Conservation (phyloP, 2,797 vertebrate genomes). For the Oophaga sylvatica region DNA sequence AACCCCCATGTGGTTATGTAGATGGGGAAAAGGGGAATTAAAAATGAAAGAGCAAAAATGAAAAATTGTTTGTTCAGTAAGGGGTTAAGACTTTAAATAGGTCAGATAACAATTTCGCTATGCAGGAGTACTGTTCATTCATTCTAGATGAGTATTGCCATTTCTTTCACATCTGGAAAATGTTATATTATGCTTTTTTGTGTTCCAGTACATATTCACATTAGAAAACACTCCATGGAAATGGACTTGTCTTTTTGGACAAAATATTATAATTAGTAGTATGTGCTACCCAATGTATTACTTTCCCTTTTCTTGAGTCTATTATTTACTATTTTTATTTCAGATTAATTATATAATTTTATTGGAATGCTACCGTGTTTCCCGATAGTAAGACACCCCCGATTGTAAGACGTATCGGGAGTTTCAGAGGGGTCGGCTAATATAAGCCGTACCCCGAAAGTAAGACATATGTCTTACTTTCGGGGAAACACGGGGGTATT, state of each 20-base stretch:
- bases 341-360: not conserved
- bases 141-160: conserved; percentile 31
- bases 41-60: no score
- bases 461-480: no score
- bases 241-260: conserved; percentile 40
- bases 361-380: no score
- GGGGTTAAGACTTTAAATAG: not conserved
- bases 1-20: no score
- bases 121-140: conserved; percentile 1
- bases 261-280: conserved; percentile 24
- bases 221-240: conserved; percentile 52
- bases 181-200: conserved; percentile 46
- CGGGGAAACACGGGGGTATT: no score
- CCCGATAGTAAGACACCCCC: no score
- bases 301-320: not conserved
- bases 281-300: conserved; percentile 20
- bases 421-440: no score
- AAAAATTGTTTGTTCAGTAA: no score
- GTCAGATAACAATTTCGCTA: not conserved
- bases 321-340: conserved; percentile 42
- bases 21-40: no score
- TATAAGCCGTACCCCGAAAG: no score
- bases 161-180: conserved; percentile 47
- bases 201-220: conserved; percentile 36
- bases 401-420: no score